Base-by-base conservation (phyloP, 92 coral and sea anemone genomes). In the Siderastrea siderea region DNA sequence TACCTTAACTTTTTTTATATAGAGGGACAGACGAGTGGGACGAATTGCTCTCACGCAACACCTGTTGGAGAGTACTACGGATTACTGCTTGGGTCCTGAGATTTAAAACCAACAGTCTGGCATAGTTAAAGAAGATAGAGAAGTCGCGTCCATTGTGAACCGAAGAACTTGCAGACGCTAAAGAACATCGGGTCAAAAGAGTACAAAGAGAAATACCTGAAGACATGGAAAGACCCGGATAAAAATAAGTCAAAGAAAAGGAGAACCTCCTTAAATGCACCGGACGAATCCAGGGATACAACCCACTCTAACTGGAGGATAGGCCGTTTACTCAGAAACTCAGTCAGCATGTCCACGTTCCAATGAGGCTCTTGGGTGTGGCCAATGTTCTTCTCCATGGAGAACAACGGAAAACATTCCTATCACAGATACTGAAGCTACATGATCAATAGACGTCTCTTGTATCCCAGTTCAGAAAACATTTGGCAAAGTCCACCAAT, bases 1-100 rank as follows among this genome's bases (percentile, higher is more conserved):
- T 26, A 26, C 38, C 38, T 26, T 26, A 26, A 26, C 38, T 26
- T 26, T 26, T 26, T 26, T 26, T 26, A 26, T 26, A 26, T 26
- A 26, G 38, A 16, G 78, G 80, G 72, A 75, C 93, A 48, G 95
- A 89, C 9, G 83, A 92, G 66, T 93, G 91, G 93, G 87, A 85
- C 26, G 85, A 53, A 15, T 46, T 88, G 7, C 73, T 92, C 2
- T 65, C 45, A 8, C 55, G 78, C 11, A 69, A 45, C 4, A 14
- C 52, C 7, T 75, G 58, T 68, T 88, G 82, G 90, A 75, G 61
- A 61, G 58, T 80, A 49, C 90, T 93, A n/a, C 61, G 89, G 69
- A 54, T 89, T 19, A 86, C 93, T 48, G 91, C 85, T 4, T 89
- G 95, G 93, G 83, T 50, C 64, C 71, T 87, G 68, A 65, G 94